Percentiles rank a stretch among this genome's conserved stretches.
These are phyloP conservation scores for Endomychus coccineus DNA, from an alignment of 2,888 invertebrate genomes.

Conservation along the genomic window DNA sequence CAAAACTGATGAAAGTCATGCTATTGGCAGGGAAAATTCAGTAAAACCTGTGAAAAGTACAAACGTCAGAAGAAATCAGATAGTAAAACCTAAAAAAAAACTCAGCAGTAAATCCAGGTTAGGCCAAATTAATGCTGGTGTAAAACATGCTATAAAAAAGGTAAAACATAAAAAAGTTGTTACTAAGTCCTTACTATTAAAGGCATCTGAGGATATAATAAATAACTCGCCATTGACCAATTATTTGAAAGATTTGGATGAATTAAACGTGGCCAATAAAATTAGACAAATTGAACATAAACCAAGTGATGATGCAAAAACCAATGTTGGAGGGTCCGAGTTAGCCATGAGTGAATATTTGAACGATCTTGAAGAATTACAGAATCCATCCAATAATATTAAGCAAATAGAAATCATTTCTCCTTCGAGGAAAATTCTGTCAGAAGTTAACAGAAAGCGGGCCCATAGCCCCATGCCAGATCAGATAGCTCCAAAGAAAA, in stretches of 20 bases:
- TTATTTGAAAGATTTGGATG: conserved; percentile 15
- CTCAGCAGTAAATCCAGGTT: conserved; percentile 20
- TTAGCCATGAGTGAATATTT: too few relatives aligned
- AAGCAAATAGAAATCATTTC: too few relatives aligned
- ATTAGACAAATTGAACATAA: conserved; percentile 29
- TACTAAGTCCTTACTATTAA: conserved; percentile 28
- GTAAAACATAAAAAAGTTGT: conserved; percentile 44
- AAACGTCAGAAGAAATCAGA: background rate
- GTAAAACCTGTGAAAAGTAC: background rate
- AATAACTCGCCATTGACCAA: conserved; percentile 13
- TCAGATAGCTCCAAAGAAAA: too few relatives aligned
- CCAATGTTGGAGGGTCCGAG: too few relatives aligned
- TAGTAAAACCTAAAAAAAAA: conserved; percentile 4
- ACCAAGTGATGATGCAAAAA: conserved; percentile 36
- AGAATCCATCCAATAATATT: too few relatives aligned
- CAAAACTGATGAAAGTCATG: conserved; percentile 22
- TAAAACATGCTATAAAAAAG: conserved; percentile 57
- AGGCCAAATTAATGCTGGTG: conserved; percentile 61
- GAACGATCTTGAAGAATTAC: too few relatives aligned
- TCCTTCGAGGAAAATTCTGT: too few relatives aligned
- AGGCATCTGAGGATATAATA: conserved; percentile 24
- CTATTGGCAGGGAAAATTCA: background rate
- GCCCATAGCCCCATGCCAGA: too few relatives aligned
- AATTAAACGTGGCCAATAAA: conserved; percentile 12
- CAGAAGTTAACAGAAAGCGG: too few relatives aligned